Base-by-base conservation (phyloP, 1,140 invertebrate species). In the Drosophila cardini region DNA sequence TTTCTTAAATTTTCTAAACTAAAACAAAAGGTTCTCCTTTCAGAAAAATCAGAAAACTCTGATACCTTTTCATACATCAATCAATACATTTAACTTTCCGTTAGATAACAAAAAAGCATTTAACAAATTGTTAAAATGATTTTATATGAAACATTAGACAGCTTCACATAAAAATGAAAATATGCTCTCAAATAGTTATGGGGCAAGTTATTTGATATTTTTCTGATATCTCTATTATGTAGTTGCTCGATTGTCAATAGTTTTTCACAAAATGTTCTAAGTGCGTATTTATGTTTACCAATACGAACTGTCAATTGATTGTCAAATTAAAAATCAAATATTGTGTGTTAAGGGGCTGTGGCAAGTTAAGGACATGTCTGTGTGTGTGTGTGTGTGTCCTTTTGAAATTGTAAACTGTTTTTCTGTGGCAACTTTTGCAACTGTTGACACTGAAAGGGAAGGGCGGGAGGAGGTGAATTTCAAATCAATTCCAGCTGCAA, bases 291-390 rank as follows among this genome's bases (percentile, higher is more conserved):
- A 50, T 77, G 73, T 77, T 87, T 83, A 60, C 72, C 76, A 80
- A 85, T 4, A 84, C 83, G 70, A 89, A 87, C 80, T 89, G 85
- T 87, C 84, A 87, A 87, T 87, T 87, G 84, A 80, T 87, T 89
- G 84, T 89, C 84, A 87, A 89, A 87, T 87, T 87, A 89, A 89
- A 89, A 84, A 84, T 69, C 76, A 69, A 71, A 72, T 53, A 21
- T 13, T 9, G 42, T 38, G 43, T 30, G 26, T 0, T 4, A 34
- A 9, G 50, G 13, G 18, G 30, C 42, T 34, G 70, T 21, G 45
- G 36, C 4, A 60, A 58, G 48, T 38, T 58, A 57, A 55, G 58
- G 58, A 82, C 68, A 43, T 45, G 45, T 50, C n/a, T n/a, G 58
- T 61, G 58, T 60, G 34, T 40, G 10, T 26, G 16, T n/a, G 15